These are phyloP conservation scores for Imbricaverruca yamaguchii DNA, from an alignment of 2,888 invertebrate species.

Conservation along the genomic window DNA sequence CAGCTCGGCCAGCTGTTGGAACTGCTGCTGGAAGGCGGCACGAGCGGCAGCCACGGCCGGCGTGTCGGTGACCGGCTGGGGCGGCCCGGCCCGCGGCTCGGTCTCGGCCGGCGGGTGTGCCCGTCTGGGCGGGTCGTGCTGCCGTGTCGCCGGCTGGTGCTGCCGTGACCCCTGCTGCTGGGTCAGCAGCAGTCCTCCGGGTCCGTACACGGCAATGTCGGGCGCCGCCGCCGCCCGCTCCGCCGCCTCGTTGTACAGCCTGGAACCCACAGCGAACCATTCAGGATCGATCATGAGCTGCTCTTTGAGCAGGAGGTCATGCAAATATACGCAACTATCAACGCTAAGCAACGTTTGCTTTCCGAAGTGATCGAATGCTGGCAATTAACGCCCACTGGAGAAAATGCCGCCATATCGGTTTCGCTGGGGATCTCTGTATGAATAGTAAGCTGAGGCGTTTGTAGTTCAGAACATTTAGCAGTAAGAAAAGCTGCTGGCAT, in stretches of 20 bases:
- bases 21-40: not conserved
- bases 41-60: not conserved
- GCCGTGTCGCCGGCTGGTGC: not conserved
- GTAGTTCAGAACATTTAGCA: no score
- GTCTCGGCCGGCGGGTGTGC: not conserved
- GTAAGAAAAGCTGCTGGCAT: no score
- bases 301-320: no score
- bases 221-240: not conserved
- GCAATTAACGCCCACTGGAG: no score
- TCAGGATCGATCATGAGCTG: no score
- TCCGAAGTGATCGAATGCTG: no score
- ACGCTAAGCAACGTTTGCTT: no score
- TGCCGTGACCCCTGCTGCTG: not conserved
- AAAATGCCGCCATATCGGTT: no score
- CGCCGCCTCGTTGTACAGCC: not conserved
- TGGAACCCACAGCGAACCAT: not conserved
- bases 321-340: no score
- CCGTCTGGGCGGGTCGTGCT: not conserved
- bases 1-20: not conserved
- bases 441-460: no score
- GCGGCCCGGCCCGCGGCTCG: not conserved
- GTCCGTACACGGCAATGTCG: not conserved
- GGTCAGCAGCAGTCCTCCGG: not conserved
- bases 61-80: not conserved
- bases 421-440: no score